Evolutionary conservation across 2,113 vertebrate genomes (phyloP).

Genomic region (Falcunculus frontatus): DNA sequence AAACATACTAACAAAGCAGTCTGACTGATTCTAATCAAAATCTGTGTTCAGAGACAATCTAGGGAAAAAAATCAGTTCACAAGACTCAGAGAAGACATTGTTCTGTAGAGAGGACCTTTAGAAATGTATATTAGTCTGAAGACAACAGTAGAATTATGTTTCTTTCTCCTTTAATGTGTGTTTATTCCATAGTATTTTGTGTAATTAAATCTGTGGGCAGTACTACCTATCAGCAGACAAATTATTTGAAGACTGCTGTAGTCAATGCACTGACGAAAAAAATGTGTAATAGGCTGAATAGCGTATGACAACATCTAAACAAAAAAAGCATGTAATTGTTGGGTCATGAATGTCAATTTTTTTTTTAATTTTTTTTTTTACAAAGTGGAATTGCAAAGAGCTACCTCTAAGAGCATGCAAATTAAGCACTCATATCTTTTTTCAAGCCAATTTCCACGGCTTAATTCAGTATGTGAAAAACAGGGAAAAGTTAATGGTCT

Average conservation of each 20-base stretch:
- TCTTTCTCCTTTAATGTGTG: not conserved
- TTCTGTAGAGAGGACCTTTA: not conserved
- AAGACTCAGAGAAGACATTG: not conserved
- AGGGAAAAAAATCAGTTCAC: not conserved
- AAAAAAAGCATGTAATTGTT: not conserved
- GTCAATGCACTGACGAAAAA: not conserved
- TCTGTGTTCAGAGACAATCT: not conserved
- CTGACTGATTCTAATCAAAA: not conserved
- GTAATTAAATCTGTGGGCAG: not conserved
- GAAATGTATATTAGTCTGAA: not conserved
- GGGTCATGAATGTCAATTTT: not conserved
- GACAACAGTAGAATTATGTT: not conserved
- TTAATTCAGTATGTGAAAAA: not conserved
- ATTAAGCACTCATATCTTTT: not conserved
- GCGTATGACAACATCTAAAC: not conserved
- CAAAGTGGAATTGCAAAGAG: not conserved
- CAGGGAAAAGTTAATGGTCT: not conserved
- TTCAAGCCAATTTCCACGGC: not conserved
- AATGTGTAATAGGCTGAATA: not conserved
- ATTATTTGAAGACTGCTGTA: not conserved
- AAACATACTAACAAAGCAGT: not conserved
- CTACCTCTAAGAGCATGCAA: not conserved
- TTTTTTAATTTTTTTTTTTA: not conserved
- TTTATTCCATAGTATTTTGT: not conserved
- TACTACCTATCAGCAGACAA: not conserved